Evolutionary conservation across 2,797 vertebrate genomes (phyloP).

Genomic region (Poecilia wingei): DNA sequence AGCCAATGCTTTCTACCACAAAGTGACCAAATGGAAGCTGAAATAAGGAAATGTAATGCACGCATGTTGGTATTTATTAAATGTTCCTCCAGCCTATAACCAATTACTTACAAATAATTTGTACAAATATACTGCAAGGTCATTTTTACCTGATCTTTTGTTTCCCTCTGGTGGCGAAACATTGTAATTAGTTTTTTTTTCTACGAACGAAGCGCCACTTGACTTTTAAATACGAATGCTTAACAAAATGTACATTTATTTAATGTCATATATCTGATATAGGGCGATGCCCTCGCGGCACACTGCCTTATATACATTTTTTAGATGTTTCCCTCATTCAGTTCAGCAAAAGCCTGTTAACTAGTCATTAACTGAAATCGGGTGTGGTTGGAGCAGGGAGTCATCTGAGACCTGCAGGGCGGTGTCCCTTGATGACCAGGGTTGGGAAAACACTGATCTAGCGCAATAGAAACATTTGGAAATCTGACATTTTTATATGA

Average conservation of each 20-base stretch:
- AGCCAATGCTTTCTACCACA: neutral
- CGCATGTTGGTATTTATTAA: neutral
- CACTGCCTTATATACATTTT: too few species aligned
- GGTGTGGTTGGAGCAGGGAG: too few species aligned
- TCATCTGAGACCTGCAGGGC: too few species aligned
- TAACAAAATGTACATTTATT: neutral
- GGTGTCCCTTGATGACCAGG: too few species aligned
- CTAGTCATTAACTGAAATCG: too few species aligned
- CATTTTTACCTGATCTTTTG: constrained; percentile 34
- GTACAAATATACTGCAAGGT: neutral
- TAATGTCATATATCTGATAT: too few species aligned
- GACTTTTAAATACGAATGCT: neutral
- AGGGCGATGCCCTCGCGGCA: too few species aligned
- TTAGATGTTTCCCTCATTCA: too few species aligned
- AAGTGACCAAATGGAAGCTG: neutral
- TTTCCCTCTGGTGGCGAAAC: constrained; percentile 68
- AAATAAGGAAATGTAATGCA: neutral
- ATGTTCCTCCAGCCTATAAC: neutral
- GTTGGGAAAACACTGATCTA: neutral
- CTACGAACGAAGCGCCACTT: neutral
- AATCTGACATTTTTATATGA: neutral
- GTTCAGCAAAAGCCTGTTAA: too few species aligned
- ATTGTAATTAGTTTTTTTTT: constrained; percentile 1
- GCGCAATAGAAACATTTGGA: neutral
- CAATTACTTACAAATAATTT: neutral